Conservation (phyloP, 2,888 invertebrate species). For the Strigamia maritima region DNA sequence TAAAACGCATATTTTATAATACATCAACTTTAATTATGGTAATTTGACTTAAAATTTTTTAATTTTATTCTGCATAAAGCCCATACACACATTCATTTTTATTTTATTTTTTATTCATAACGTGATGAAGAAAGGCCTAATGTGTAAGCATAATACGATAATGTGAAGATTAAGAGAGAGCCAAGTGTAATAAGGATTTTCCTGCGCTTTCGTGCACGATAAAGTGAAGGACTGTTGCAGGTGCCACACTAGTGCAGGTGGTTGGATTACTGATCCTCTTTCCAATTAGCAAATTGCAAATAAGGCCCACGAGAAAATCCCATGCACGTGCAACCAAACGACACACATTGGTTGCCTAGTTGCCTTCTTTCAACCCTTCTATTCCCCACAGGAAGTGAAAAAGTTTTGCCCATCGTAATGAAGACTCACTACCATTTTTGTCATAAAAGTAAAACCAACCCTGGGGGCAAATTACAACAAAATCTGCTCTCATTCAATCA, state of each 20-base stretch:
- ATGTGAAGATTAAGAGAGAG: constrained; percentile 16
- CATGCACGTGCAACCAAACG: constrained; percentile 25
- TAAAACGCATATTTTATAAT: not conserved
- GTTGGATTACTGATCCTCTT: constrained; percentile 25
- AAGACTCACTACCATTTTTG: not conserved
- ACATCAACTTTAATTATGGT: not conserved
- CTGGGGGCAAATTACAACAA: not conserved
- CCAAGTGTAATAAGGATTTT: constrained; percentile 5
- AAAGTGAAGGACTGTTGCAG: not conserved
- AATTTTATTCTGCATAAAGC: not conserved
- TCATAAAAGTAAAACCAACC: not conserved
- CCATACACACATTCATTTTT: not conserved
- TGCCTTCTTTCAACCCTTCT: constrained; percentile 22
- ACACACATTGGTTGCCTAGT: constrained; percentile 24
- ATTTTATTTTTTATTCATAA: not conserved
- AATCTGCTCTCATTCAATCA: constrained; percentile 3
- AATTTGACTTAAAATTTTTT: not conserved
- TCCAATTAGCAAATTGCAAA: constrained; percentile 32
- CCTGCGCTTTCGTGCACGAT: constrained; percentile 17
- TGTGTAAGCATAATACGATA: not conserved
- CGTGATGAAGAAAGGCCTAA: not conserved
- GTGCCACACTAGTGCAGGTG: constrained; percentile 18
- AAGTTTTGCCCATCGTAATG: constrained; percentile 7
- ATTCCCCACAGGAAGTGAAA: not conserved
- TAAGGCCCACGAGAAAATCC: constrained; percentile 25